Evolutionary conservation across 2,797 vertebrate genomes (phyloP).

Genomic region (Pipistrellus kuhlii): DNA sequence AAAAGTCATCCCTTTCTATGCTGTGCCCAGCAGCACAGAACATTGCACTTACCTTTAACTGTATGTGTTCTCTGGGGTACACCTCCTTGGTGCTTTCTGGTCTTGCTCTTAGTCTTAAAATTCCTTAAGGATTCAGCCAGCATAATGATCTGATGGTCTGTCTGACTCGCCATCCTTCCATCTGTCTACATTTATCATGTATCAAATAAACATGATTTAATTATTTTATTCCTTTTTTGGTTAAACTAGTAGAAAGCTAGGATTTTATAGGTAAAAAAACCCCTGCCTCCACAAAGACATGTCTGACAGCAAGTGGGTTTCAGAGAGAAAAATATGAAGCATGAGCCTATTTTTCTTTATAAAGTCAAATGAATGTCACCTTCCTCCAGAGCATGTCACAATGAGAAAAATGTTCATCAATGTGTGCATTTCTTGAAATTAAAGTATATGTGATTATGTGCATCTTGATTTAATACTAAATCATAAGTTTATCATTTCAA

Average conservation of each 20-base stretch:
- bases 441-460: neutral
- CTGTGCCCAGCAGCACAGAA: neutral
- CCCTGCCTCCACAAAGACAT: neutral
- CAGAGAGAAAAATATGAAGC: constrained; percentile 25
- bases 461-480: neutral
- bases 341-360: neutral
- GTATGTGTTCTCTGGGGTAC: neutral
- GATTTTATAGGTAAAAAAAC: constrained; percentile 22
- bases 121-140: constrained; percentile 35
- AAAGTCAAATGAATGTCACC: neutral
- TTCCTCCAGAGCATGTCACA: neutral
- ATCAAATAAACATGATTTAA: neutral
- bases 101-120: neutral
- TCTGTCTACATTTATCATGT: neutral
- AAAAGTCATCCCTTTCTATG: neutral
- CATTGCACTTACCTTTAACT: neutral
- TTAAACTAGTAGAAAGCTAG: neutral
- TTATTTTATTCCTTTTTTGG: constrained; percentile 33
- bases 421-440: constrained; percentile 9
- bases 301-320: neutral
- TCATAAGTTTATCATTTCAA: neutral
- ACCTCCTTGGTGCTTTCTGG: neutral
- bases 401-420: neutral
- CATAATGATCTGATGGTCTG: neutral
- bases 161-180: neutral